Percentiles rank a stretch among this genome's conserved stretches.
Evolutionary conservation across 2,113 vertebrate genomes (phyloP).

Genomic region (Marmota monax): DNA sequence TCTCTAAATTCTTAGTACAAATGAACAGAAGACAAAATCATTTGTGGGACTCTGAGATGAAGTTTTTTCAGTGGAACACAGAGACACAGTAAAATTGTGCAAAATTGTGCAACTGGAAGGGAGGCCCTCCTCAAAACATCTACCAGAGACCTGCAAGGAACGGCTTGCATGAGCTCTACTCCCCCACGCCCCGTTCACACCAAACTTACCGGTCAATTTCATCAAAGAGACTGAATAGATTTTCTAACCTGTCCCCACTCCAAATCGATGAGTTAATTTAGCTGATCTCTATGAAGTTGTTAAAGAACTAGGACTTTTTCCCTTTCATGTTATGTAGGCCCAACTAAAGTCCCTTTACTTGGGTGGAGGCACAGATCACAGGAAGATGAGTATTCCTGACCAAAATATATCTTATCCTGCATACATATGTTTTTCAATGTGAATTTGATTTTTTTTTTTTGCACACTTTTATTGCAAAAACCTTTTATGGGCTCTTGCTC

Average conservation of each 20-base stretch:
- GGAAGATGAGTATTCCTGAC: neutral
- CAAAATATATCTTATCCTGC: neutral
- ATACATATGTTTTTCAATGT: neutral
- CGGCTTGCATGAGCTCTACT: neutral
- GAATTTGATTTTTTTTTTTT: slow-evolving; percentile 21
- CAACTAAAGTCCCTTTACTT: neutral
- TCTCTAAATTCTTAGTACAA: slow-evolving; percentile 54
- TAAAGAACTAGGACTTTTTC: neutral
- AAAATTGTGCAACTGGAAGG: slow-evolving; percentile 64
- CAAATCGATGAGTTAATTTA: slow-evolving; percentile 70
- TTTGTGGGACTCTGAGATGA: slow-evolving; percentile 56
- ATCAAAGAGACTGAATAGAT: slow-evolving; percentile 54
- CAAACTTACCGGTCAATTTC: slow-evolving; percentile 53
- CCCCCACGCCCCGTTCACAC: neutral
- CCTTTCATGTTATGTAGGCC: neutral
- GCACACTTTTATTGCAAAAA: neutral
- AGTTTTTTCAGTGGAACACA: slow-evolving; percentile 33
- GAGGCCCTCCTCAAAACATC: slow-evolving; percentile 44
- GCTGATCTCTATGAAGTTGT: slow-evolving; percentile 17
- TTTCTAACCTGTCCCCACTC: slow-evolving; percentile 61
- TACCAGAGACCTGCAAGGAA: slow-evolving; percentile 25
- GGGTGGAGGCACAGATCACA: neutral
- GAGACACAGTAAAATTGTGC: slow-evolving; percentile 66
- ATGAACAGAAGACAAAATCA: slow-evolving; percentile 70
- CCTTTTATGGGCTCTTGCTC: neutral